Conservation (phyloP, 2,113 vertebrate genomes). For the Ivindomyrus marchei region DNA sequence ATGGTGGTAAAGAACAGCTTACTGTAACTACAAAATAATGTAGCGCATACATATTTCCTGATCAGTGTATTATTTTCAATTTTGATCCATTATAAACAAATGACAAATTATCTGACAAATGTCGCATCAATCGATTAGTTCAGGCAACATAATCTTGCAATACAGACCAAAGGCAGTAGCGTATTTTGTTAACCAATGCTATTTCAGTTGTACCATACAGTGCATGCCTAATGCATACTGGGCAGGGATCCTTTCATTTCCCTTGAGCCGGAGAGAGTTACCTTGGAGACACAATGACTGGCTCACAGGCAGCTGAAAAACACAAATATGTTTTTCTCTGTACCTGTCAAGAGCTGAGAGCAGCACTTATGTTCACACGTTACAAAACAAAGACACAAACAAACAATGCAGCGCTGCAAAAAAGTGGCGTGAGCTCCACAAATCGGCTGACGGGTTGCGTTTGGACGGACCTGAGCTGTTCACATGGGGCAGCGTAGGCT, state of each 20-base stretch:
- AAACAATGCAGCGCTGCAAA: background rate
- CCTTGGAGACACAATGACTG: background rate
- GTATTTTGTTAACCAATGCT: background rate
- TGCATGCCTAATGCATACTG: background rate
- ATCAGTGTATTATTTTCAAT: background rate
- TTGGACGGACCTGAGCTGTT: background rate
- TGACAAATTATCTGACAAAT: background rate
- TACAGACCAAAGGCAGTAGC: background rate
- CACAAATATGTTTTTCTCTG: background rate
- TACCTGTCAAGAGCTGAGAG: background rate
- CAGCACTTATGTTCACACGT: background rate
- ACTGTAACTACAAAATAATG: background rate
- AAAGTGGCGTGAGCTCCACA: background rate
- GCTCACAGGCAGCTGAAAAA: background rate
- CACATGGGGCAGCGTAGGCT: background rate
- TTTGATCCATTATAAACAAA: background rate
- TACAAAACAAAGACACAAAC: background rate
- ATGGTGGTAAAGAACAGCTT: background rate
- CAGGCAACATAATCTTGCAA: background rate
- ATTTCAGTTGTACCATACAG: background rate
- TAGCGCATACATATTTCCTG: background rate
- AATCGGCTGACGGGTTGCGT: background rate
- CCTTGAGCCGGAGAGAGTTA: background rate
- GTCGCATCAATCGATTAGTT: background rate
- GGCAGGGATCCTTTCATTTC: background rate